Conservation (phyloP, 2,888 invertebrate species). For the Zootermopsis nevadensis region DNA sequence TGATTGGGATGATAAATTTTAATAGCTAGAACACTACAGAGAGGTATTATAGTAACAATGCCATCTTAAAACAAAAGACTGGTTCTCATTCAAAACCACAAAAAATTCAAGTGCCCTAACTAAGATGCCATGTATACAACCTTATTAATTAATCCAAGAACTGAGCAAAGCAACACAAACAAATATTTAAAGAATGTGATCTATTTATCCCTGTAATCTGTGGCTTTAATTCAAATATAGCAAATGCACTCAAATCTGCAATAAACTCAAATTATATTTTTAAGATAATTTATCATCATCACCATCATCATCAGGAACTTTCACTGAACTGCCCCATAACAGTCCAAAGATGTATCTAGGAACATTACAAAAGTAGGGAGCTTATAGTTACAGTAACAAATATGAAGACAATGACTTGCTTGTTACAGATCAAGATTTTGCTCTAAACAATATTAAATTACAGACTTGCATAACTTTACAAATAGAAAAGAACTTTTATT, state of each 20-base stretch:
- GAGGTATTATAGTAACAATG: neutral
- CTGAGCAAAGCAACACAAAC: conserved; percentile 6
- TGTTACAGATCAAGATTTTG: conserved; percentile 5
- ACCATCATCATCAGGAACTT: conserved; percentile 46
- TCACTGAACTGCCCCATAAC: conserved; percentile 35
- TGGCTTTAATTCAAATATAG: neutral
- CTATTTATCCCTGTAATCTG: conserved; percentile 4
- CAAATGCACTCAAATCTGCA: neutral
- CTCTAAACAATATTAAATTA: neutral
- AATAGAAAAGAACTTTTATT: neutral
- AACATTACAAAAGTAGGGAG: conserved; percentile 48
- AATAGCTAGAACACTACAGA: conserved; percentile 24
- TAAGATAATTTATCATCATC: conserved; percentile 12
- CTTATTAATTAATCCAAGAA: neutral
- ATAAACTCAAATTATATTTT: conserved; percentile 22
- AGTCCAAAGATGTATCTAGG: conserved; percentile 48
- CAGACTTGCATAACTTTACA: neutral
- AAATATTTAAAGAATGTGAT: neutral
- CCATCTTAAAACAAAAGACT: conserved; percentile 1
- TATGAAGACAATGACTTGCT: conserved; percentile 5
- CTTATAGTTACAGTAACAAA: neutral
- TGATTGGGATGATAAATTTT: neutral
- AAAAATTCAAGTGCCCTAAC: conserved; percentile 7
- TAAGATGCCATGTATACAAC: neutral
- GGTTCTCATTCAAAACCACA: conserved; percentile 20